Evolutionary conservation across 2,888 invertebrate species (phyloP).

Genomic region (Platycheirus rosarum): DNA sequence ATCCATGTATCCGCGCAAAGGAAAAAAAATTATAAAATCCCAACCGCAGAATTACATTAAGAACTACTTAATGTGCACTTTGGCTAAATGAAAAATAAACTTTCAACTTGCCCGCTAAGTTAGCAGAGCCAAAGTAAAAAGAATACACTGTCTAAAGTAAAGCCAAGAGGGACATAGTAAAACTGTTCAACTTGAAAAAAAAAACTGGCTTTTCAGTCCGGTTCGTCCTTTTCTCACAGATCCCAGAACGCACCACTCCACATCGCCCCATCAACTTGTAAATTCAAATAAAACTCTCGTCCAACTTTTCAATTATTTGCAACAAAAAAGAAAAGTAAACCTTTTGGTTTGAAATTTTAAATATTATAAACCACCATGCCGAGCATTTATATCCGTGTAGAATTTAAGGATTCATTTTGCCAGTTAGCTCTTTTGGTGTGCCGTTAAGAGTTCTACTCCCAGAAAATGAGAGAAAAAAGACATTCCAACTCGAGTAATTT

Average conservation of each 20-base stretch:
- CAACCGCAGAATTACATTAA: conserved; percentile 66
- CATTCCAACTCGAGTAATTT: conserved; percentile 23
- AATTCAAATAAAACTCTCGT: conserved; percentile 68
- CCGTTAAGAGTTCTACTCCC: conserved; percentile 37
- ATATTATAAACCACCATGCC: conserved; percentile 50
- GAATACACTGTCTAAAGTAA: background rate
- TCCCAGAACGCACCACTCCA: background rate
- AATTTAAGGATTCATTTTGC: conserved; percentile 58
- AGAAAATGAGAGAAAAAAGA: conserved; percentile 25
- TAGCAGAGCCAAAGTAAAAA: background rate
- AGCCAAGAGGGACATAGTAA: conserved; percentile 24
- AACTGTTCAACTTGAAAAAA: conserved; percentile 33
- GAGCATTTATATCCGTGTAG: conserved; percentile 26
- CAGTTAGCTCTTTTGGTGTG: conserved; percentile 48
- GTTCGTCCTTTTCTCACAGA: conserved; percentile 21
- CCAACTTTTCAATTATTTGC: conserved; percentile 68
- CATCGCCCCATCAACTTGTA: conserved; percentile 8
- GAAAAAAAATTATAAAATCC: conserved; percentile 24
- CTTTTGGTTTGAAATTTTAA: conserved; percentile 57
- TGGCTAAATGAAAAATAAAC: conserved; percentile 69
- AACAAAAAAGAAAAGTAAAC: background rate
- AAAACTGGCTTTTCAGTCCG: conserved; percentile 38
- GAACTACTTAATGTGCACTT: conserved; percentile 69
- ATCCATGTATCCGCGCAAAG: background rate
- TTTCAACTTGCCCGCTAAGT: conserved; percentile 23